phyloP scores from a whole-genome alignment of 2,888 invertebrate species.

The Plebejus anna region DNA sequence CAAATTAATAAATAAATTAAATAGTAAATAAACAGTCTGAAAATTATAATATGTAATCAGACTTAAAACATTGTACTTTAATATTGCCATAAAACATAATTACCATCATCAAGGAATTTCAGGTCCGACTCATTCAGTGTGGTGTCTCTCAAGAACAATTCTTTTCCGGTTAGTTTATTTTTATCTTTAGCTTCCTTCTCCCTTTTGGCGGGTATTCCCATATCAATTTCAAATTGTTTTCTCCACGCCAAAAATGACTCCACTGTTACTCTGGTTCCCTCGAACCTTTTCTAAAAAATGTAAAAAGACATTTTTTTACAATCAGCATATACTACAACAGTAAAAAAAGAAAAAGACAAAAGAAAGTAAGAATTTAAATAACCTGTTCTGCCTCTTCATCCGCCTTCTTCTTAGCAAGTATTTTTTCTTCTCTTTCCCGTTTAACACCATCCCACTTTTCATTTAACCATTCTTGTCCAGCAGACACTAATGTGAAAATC shows the following conservation, averaged over 20 bases:
- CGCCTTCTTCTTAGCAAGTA: conserved; percentile 83
- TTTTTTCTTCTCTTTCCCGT: conserved; percentile 84
- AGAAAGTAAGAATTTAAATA: conserved; percentile 35
- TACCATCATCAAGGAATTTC: conserved; percentile 94
- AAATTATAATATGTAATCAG: too few species aligned
- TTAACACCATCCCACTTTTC: conserved; percentile 89
- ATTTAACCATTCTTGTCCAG: conserved; percentile 96
- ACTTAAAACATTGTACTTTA: too few species aligned
- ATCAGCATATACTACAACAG: not conserved
- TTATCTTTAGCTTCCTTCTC: conserved; percentile 86
- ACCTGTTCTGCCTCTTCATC: conserved; percentile 94
- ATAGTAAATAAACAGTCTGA: too few species aligned
- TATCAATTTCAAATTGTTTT: conserved; percentile 93
- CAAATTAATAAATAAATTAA: too few species aligned
- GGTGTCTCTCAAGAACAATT: conserved; percentile 95
- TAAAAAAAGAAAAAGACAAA: not conserved
- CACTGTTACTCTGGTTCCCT: conserved; percentile 96
- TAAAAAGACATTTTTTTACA: not conserved
- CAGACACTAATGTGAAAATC: conserved; percentile 96
- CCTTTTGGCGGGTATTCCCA: conserved; percentile 85
- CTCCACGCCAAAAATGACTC: conserved; percentile 98
- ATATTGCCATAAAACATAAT: conserved; percentile 35
- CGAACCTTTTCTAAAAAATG: conserved; percentile 89
- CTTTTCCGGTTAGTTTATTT: conserved; percentile 94
- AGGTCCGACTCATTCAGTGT: conserved; percentile 98